Evolutionary conservation across 2,888 invertebrate genomes (phyloP).

Genomic region (Bellardia pandia): DNA sequence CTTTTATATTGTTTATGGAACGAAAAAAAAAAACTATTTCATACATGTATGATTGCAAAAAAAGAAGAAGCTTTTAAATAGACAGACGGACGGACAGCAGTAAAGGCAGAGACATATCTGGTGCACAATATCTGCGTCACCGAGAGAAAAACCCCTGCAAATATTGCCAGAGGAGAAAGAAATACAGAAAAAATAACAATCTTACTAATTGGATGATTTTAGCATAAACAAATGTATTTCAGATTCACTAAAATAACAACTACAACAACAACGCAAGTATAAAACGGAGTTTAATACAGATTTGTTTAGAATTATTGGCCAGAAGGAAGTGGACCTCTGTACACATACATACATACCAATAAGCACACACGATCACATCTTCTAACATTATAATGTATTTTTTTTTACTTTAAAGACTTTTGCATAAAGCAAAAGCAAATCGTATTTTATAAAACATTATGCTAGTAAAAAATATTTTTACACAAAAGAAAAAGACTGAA

Average conservation of each 20-base stretch:
- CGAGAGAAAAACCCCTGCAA: conserved; percentile 46
- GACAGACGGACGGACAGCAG: conserved; percentile 55
- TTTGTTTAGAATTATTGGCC: conserved; percentile 58
- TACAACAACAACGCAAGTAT: background rate
- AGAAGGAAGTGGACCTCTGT: conserved; percentile 18
- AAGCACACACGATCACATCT: background rate
- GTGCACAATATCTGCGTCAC: conserved; percentile 65
- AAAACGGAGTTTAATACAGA: conserved; percentile 23
- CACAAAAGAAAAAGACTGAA: background rate
- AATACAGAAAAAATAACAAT: conserved; percentile 84
- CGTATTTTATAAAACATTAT: conserved; percentile 28
- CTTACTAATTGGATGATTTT: conserved; percentile 84
- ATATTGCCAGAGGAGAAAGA: conserved; percentile 77
- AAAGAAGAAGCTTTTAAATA: conserved; percentile 48
- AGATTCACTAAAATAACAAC: conserved; percentile 54
- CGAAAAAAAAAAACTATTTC: conserved; percentile 63
- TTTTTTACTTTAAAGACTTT: conserved; percentile 43
- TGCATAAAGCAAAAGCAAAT: conserved; percentile 61
- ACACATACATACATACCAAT: background rate
- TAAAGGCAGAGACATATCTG: conserved; percentile 64
- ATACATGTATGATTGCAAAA: conserved; percentile 43
- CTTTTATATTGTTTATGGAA: conserved; percentile 58
- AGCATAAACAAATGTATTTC: conserved; percentile 85
- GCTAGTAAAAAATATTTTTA: conserved; percentile 5
- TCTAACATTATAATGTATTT: background rate